Percentiles rank a stretch among this genome's conserved stretches.
phyloP scores from a whole-genome alignment of 2,888 invertebrate genomes.

The Bimastos eiseni region DNA sequence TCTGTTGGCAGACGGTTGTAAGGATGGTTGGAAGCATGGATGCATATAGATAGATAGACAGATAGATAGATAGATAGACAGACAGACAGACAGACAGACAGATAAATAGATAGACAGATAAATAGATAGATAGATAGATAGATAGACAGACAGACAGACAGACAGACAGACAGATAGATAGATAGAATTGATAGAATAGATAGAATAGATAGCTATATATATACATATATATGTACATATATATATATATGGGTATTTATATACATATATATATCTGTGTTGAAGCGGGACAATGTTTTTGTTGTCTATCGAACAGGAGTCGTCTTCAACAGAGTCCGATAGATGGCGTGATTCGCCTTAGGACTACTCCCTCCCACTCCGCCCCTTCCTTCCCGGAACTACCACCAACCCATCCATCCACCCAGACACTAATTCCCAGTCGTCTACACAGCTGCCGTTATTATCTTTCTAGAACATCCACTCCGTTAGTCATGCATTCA shows the following conservation, averaged over 20 bases:
- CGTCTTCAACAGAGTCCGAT: neutral
- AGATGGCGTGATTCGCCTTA: constrained; percentile 6
- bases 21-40: neutral
- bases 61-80: too few species aligned
- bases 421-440: neutral
- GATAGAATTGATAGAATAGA: too few species aligned
- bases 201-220: too few species aligned
- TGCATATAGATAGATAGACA: neutral
- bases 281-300: neutral
- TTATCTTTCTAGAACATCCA: neutral
- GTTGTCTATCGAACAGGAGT: neutral
- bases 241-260: neutral
- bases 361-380: neutral
- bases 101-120: too few species aligned
- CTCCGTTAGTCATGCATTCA: neutral
- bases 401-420: neutral
- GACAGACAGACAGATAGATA: too few species aligned
- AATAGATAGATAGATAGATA: too few species aligned
- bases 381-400: neutral
- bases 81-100: too few species aligned
- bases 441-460: neutral
- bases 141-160: too few species aligned
- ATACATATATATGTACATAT: neutral
- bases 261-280: neutral
- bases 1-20: neutral